Evolutionary conservation across 2,113 vertebrate genomes (phyloP).

Genomic region (Trachemys scripta): DNA sequence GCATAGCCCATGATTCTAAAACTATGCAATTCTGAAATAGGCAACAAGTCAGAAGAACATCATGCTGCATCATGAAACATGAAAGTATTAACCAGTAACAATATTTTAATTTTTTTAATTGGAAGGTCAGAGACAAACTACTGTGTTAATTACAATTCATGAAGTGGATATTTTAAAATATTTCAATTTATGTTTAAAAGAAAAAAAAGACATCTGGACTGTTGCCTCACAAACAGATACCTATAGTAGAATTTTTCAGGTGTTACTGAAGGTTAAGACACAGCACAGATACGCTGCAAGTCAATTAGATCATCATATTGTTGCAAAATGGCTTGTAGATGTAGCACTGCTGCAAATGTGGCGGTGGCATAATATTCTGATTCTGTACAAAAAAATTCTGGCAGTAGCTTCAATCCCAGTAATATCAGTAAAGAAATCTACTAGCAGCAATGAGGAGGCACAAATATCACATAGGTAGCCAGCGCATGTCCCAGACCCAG

Average conservation of each 20-base stretch:
- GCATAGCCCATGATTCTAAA: rapidly evolving
- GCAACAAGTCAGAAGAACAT: not conserved
- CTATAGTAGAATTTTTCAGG: not conserved
- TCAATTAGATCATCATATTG: not conserved
- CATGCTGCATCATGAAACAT: not conserved
- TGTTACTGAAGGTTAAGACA: not conserved
- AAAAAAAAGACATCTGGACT: not conserved
- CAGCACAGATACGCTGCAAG: not conserved
- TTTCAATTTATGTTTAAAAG: not conserved
- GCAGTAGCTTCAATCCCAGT: not conserved
- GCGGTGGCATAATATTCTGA: rapidly evolving
- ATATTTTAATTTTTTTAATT: not conserved
- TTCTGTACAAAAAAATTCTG: not conserved
- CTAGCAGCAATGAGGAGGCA: not conserved
- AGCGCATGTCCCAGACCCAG: not conserved
- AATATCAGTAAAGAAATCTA: not conserved
- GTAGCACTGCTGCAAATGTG: not conserved
- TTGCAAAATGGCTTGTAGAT: not conserved
- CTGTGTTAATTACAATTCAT: not conserved
- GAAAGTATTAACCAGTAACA: not conserved
- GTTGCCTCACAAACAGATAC: not conserved
- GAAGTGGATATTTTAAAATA: not conserved
- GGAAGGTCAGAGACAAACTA: not conserved
- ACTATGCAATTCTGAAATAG: not conserved
- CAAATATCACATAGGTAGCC: not conserved